A percentile compares a stretch with the other conserved stretches of the same genome.
These are phyloP conservation scores for Sipha flava DNA, from an alignment of 1,140 invertebrate species.

Conservation along the genomic window DNA sequence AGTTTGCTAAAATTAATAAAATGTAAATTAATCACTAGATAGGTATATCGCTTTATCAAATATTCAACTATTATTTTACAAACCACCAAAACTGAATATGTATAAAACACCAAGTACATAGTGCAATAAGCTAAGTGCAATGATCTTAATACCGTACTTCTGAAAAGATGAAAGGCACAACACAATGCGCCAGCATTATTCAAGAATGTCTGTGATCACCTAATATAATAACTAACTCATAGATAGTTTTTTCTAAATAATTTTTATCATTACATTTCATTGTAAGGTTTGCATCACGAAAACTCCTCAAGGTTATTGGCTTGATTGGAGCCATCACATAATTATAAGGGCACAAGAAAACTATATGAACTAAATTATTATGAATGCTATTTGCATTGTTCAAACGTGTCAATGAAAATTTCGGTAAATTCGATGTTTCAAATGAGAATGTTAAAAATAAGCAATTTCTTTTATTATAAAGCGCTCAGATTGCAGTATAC, in stretches of 20 bases:
- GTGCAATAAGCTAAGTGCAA: not conserved
- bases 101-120: not conserved
- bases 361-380: not conserved
- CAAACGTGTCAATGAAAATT: too few species aligned
- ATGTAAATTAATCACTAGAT: too few species aligned
- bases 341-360: not conserved
- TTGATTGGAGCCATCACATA: not conserved
- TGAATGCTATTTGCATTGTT: not conserved
- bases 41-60: too few species aligned
- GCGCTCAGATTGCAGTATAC: too few species aligned
- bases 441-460: too few species aligned
- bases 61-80: not conserved
- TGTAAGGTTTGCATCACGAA: not conserved
- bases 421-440: too few species aligned
- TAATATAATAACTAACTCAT: slow-evolving; percentile 17
- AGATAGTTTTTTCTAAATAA: not conserved
- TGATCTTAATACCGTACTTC: slow-evolving; percentile 7
- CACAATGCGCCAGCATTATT: slow-evolving; percentile 6
- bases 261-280: slow-evolving; percentile 15
- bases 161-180: slow-evolving; percentile 8
- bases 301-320: slow-evolving; percentile 20
- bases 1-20: too few species aligned
- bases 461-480: too few species aligned
- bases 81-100: not conserved
- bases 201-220: not conserved